Evolutionary conservation across 2,113 vertebrate species (phyloP).

Genomic region (Cyprinodon tularosa): DNA sequence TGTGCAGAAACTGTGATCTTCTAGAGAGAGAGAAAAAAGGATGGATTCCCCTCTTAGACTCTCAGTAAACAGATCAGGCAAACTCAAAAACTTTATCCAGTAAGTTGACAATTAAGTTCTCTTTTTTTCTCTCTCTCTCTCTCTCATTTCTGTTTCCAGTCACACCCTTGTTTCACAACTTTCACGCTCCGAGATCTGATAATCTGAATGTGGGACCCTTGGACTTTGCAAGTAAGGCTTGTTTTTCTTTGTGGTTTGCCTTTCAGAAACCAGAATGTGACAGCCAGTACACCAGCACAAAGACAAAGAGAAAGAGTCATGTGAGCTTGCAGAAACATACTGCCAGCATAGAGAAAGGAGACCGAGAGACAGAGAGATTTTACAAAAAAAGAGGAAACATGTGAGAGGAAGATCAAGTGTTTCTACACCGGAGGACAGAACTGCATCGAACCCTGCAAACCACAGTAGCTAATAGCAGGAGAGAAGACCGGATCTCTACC

Average conservation of each 20-base stretch:
- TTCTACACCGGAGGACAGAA: conserved; percentile 31
- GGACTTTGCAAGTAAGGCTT: conserved; percentile 45
- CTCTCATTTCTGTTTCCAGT: background rate
- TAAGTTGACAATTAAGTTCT: background rate
- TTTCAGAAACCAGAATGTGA: conserved; percentile 37
- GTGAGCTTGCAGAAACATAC: conserved; percentile 57
- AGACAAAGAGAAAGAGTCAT: conserved; percentile 47
- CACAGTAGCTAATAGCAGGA: conserved; percentile 27
- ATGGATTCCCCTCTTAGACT: background rate
- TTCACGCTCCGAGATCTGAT: conserved; percentile 19
- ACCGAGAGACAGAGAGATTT: background rate
- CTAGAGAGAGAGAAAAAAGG: background rate
- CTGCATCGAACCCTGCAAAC: conserved; percentile 33
- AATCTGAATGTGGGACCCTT: conserved; percentile 7
- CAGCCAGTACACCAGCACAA: conserved; percentile 20
- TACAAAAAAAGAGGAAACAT: conserved; percentile 54
- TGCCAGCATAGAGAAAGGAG: conserved; percentile 12
- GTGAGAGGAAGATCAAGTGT: conserved; percentile 47
- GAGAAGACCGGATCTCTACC: background rate
- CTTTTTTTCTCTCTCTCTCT: background rate
- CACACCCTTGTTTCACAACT: background rate
- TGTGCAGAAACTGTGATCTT: background rate
- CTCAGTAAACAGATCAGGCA: background rate
- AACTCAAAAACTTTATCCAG: background rate
- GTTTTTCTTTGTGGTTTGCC: conserved; percentile 70